Base-by-base conservation (phyloP, 2,797 vertebrate genomes). In the Takifugu ocellatus region DNA sequence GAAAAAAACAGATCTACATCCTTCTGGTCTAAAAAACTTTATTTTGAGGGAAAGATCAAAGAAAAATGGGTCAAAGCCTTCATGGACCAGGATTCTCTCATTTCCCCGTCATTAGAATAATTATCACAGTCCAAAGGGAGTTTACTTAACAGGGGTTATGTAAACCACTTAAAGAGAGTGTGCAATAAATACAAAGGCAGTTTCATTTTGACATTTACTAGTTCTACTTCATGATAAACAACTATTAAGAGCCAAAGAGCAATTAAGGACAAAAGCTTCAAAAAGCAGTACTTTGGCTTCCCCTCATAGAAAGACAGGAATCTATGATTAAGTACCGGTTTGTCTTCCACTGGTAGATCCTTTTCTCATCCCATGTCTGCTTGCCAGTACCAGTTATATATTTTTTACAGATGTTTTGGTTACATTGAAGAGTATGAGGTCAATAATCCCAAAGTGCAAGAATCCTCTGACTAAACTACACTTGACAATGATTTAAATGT, bases 301-400 rank as follows among this genome's bases (percentile, higher is more conserved):
- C 53, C 68, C 33, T 75, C 72, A 83, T 76, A 82, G 87, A 88
- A 86, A 86, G 63, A 47, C 52, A 87, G 87, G 90, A 90, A 91
- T 90, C 81, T 71, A 81, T 89, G 89, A 90, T 89, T 87, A 87
- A 91, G 88, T 70, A 75, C 72, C 51, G 31, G 63, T 68, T 61
- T 69, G 65, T 75, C 69, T 76, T 75, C 67, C 74, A 54, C 82
- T 68, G 82, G 81, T 86, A 85, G 69, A 84, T 86, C 87, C 83
- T 73, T 85, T 81, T 61, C 75, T 58, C 44, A 47, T 44, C 31
- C 49, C 59, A 36, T 59, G 57, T 15, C 33, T 50, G 33, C 58
- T 42, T 68, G n/a, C 54, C 63, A 63, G n/a, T 45, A 5, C 15
- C 43, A 16, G 43, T 17, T 17, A 45, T 16, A 16, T 6, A n/a